Evolutionary conservation across 2,888 invertebrate species (phyloP), one percentile per base, ranked within the genome.

Genomic region (Polydrusus tereticollis): DNA sequence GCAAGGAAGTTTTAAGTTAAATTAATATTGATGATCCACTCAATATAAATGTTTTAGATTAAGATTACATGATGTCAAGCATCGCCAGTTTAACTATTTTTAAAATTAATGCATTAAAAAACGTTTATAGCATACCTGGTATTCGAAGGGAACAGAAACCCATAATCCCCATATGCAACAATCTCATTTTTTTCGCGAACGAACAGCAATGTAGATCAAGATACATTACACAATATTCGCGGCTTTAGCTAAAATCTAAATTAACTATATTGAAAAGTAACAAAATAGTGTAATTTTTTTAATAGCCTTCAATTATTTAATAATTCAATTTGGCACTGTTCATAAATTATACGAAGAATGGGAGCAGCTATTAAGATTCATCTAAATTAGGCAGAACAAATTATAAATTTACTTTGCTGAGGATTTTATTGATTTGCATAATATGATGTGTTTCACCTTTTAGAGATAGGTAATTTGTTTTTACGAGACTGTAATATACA

Each of bases 171-270:
- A 26, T 55, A 55, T 55, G 52, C 52, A 29, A 55, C 26, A 10
- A 47, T 10, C 29, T 29, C 21, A 26, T 18, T 16, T 55, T 55
- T 55, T 55, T 29, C 29, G 29, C 26, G 21, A 55, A 33, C 52
- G 23, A 55, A 55, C 29, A 29, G 29, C 29, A 29, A 55, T 55
- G 7, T 55, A 55, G 29, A 55, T 55, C 52, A 55, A 29, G 52
- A 55, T 55, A 55, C 16, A 29, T 55, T 55, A 29, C 52, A 14
- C 29, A 29, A 55, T 18, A 16, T 29, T 55, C 18, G 29, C 29
- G 7, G 29, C 52, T 55, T 55, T 18, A 55, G 52, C 52, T 55
- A 55, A 55, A 55, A 55, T 55, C 52, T 55, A 55, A 55, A 55
- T 55, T 55, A 55, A 8, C 29, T 55, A 29, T 14, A 55, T 33